These are phyloP conservation scores for Tiliqua scincoides DNA, from an alignment of 2,113 vertebrate genomes.

Conservation along the genomic window DNA sequence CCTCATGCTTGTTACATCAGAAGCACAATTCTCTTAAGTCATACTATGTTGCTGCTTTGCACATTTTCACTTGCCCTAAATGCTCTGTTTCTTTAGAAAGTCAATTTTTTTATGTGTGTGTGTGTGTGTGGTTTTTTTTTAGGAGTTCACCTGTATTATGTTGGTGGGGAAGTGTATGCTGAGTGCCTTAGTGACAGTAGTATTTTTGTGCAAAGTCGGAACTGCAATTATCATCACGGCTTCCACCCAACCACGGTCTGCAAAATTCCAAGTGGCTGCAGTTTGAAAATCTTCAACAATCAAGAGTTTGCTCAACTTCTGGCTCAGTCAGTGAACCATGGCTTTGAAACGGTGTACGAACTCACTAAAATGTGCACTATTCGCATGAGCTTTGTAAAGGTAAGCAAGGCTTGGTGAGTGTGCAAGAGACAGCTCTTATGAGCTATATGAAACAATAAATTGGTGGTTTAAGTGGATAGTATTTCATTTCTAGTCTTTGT, in stretches of 20 bases:
- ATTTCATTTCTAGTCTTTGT: not conserved
- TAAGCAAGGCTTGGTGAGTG: conserved; percentile 52
- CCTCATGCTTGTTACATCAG: not conserved
- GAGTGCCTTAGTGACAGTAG: conserved; percentile 98
- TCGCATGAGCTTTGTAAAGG: conserved; percentile 99
- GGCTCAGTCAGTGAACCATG: conserved; percentile 98
- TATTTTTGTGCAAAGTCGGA: conserved; percentile 98
- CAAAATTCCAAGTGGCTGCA: conserved; percentile 98
- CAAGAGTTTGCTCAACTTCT: conserved; percentile 97
- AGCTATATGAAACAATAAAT: not conserved
- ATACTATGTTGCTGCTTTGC: not conserved
- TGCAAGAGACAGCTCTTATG: not conserved
- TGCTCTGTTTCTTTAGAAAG: not conserved
- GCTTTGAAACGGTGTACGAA: conserved; percentile 98
- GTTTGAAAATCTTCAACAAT: conserved; percentile 98
- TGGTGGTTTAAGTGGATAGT: not conserved
- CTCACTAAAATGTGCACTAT: conserved; percentile 99
- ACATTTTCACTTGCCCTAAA: not conserved
- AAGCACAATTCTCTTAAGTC: not conserved
- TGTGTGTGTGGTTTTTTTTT: conserved; percentile 3
- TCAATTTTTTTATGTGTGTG: conserved; percentile 4
- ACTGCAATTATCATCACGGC: conserved; percentile 98
- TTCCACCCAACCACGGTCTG: conserved; percentile 98
- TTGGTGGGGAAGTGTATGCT: conserved; percentile 96
- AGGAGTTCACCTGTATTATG: conserved; percentile 98